Evolutionary conservation across 2,888 invertebrate genomes (phyloP).

Genomic region (Meiosimyza decipiens): DNA sequence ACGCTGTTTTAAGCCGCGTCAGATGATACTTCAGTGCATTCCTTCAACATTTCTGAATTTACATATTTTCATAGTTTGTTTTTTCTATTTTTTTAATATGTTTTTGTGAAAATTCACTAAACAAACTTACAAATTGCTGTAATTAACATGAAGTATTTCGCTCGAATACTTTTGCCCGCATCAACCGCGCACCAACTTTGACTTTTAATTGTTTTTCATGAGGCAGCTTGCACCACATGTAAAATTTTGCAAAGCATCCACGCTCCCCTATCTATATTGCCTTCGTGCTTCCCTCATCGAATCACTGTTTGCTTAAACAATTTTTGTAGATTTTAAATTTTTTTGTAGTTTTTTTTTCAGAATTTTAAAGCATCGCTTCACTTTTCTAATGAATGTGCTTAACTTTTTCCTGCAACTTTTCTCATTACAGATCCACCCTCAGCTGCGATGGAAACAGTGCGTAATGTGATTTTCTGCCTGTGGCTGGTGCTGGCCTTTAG

Average conservation of each 20-base stretch:
- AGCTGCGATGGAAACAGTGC: slow-evolving; percentile 1
- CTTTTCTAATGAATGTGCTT: too few species aligned
- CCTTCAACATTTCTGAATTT: too few species aligned
- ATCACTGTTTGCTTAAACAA: slow-evolving; percentile 4
- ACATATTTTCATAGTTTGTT: background rate
- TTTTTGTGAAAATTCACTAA: background rate
- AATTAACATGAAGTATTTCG: slow-evolving; percentile 27
- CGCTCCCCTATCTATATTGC: background rate
- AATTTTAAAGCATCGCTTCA: background rate
- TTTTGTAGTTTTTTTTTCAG: background rate
- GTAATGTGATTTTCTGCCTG: background rate
- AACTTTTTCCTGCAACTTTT: too few species aligned
- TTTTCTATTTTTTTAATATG: background rate
- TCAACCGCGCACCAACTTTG: slow-evolving; percentile 16
- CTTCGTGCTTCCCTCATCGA: background rate
- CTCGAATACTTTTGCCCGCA: background rate
- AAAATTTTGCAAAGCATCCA: too few species aligned
- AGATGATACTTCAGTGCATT: too few species aligned
- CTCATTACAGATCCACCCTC: background rate
- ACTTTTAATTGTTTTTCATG: slow-evolving; percentile 15
- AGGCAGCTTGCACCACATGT: background rate
- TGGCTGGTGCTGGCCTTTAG: slow-evolving; percentile 19
- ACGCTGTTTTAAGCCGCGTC: too few species aligned
- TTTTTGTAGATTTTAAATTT: background rate
- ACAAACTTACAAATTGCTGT: slow-evolving; percentile 26